A percentile compares a stretch with the other conserved stretches of the same genome.
phyloP scores from a whole-genome alignment of 2,113 vertebrate species.

The Pongo abelii region DNA sequence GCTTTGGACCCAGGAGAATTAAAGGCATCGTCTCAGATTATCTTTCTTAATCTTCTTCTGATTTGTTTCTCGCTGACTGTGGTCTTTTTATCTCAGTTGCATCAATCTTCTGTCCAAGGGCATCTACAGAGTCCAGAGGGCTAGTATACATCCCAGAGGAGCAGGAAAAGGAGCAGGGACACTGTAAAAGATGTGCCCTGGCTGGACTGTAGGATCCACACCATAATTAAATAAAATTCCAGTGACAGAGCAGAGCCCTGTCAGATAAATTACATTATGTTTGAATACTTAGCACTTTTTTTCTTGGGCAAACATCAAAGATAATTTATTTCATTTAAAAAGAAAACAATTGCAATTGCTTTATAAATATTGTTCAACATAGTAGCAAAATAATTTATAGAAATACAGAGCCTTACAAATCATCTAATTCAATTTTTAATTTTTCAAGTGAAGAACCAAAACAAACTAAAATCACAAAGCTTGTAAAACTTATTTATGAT shows the following conservation, averaged over 20 bases:
- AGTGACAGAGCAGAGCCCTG: background rate
- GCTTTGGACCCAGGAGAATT: background rate
- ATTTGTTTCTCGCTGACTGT: background rate
- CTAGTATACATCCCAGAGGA: background rate
- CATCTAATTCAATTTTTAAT: background rate
- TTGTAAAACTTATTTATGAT: background rate
- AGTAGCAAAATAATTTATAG: background rate
- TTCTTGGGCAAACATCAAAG: background rate
- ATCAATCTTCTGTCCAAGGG: background rate
- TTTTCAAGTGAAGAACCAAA: background rate
- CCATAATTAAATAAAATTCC: background rate
- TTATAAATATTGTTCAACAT: background rate
- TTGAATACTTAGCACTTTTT: background rate
- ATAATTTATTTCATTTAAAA: conserved; percentile 4
- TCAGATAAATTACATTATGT: background rate
- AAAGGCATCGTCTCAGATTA: background rate
- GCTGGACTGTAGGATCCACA: background rate
- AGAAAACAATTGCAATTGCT: background rate
- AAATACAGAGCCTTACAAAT: background rate
- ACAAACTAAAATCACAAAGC: background rate
- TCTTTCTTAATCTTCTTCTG: background rate
- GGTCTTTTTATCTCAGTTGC: background rate
- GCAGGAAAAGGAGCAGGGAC: background rate
- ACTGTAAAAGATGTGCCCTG: background rate
- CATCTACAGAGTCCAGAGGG: background rate